These are phyloP conservation scores for Disparrhopalites patrizii DNA, from an alignment of 2,888 invertebrate genomes.

Conservation along the genomic window DNA sequence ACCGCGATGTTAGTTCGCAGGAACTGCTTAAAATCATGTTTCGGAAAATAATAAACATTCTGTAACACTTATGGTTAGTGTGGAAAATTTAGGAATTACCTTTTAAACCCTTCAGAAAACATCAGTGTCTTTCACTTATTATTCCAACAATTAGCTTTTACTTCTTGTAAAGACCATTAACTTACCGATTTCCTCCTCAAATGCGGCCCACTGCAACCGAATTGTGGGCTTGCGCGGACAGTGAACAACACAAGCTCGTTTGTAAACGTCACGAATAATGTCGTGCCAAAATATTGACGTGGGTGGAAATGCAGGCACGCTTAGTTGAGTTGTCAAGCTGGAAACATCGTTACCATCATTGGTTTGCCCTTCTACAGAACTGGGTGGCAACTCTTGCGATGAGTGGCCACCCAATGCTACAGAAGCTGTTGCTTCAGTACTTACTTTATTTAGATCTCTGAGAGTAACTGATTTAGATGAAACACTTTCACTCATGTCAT, in stretches of 20 bases:
- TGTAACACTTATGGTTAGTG: too few relatives aligned
- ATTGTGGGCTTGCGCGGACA: constrained; percentile 56
- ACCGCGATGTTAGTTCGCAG: too few relatives aligned
- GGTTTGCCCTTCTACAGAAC: constrained; percentile 32
- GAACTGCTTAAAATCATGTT: too few relatives aligned
- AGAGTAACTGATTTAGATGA: neutral
- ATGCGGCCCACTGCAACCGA: constrained; percentile 57
- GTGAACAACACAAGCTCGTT: constrained; percentile 56
- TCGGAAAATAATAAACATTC: too few relatives aligned
- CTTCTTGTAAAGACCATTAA: too few relatives aligned
- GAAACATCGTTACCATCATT: constrained; percentile 26
- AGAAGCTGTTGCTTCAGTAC: neutral
- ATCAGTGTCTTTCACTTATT: too few relatives aligned
- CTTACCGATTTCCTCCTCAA: constrained; percentile 57
- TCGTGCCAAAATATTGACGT: constrained; percentile 48
- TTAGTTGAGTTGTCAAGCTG: constrained; percentile 36
- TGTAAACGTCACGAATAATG: constrained; percentile 55
- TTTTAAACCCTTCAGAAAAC: too few relatives aligned
- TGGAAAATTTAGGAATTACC: too few relatives aligned
- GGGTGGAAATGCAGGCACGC: constrained; percentile 44
- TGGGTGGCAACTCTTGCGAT: constrained; percentile 43
- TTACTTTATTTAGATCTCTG: neutral
- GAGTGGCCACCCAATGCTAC: constrained; percentile 41
- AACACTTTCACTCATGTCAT: neutral
- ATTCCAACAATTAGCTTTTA: too few relatives aligned